Evolutionary conservation across 2,797 vertebrate species (phyloP).

Genomic region (Chloroceryle amazona): DNA sequence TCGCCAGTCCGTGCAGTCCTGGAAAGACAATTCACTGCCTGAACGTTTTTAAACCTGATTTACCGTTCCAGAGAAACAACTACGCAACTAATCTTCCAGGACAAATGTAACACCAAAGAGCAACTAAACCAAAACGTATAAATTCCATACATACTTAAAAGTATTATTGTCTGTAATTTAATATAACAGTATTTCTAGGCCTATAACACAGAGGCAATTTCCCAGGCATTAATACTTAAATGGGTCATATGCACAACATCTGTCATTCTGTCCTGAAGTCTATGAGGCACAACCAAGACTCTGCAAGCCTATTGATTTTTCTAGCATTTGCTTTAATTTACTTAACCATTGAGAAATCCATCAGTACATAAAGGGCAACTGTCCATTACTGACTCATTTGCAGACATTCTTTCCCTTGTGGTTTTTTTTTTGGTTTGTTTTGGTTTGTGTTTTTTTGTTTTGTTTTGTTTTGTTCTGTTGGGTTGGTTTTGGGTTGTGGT

Average conservation of each 20-base stretch:
- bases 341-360: slow-evolving; percentile 90
- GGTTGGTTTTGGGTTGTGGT: no score
- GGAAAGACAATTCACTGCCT: slow-evolving; percentile 57
- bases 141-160: slow-evolving; percentile 83
- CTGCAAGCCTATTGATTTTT: slow-evolving; percentile 89
- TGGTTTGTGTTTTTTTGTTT: no score
- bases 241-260: slow-evolving; percentile 90
- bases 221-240: slow-evolving; percentile 88
- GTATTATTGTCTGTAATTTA: slow-evolving; percentile 85
- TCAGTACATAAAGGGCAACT: slow-evolving; percentile 90
- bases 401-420: slow-evolving; percentile 78
- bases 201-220: slow-evolving; percentile 83
- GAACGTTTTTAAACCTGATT: slow-evolving; percentile 73
- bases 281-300: slow-evolving; percentile 90
- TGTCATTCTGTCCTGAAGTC: slow-evolving; percentile 90
- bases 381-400: slow-evolving; percentile 88
- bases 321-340: slow-evolving; percentile 90
- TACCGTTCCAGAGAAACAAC: slow-evolving; percentile 65
- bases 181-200: slow-evolving; percentile 84
- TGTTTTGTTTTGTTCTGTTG: background rate
- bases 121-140: slow-evolving; percentile 81
- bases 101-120: slow-evolving; percentile 69
- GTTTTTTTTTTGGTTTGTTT: no score
- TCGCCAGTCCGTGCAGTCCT: background rate
- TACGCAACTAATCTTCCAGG: slow-evolving; percentile 79